Conservation (phyloP, 2,888 invertebrate genomes). For the Blastobasis adustella region DNA sequence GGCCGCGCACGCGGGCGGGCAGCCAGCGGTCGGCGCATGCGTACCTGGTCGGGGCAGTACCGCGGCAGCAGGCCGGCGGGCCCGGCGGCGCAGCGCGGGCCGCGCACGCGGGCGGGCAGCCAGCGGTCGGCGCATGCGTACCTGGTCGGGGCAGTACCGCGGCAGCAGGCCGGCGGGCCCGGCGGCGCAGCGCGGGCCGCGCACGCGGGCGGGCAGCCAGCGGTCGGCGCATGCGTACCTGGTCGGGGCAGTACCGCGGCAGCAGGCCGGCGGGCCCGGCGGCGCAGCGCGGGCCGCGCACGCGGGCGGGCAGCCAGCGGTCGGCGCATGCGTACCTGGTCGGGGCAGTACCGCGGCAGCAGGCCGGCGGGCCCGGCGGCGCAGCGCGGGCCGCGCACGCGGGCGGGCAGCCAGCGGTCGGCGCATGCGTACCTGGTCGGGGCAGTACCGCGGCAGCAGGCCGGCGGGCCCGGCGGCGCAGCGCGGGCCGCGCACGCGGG, state of each 20-base stretch:
- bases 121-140: conserved; percentile 71
- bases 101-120: conserved; percentile 79
- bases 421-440: conserved; percentile 54
- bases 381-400: conserved; percentile 81
- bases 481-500: conserved; percentile 80
- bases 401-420: conserved; percentile 78
- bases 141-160: conserved; percentile 85
- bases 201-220: conserved; percentile 78
- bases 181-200: conserved; percentile 81
- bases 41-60: conserved; percentile 83
- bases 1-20: conserved; percentile 80
- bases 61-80: conserved; percentile 90
- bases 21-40: conserved; percentile 71
- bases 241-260: conserved; percentile 89
- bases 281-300: conserved; percentile 81
- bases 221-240: conserved; percentile 71
- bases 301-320: conserved; percentile 79
- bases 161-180: conserved; percentile 90
- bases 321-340: conserved; percentile 66
- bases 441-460: conserved; percentile 88
- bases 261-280: conserved; percentile 88
- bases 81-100: conserved; percentile 82
- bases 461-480: conserved; percentile 87
- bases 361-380: conserved; percentile 87
- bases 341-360: conserved; percentile 88